Evolutionary conservation across 1,140 invertebrate genomes (phyloP), one percentile per base, ranked within the genome.

Genomic region (Platyura marginata): DNA sequence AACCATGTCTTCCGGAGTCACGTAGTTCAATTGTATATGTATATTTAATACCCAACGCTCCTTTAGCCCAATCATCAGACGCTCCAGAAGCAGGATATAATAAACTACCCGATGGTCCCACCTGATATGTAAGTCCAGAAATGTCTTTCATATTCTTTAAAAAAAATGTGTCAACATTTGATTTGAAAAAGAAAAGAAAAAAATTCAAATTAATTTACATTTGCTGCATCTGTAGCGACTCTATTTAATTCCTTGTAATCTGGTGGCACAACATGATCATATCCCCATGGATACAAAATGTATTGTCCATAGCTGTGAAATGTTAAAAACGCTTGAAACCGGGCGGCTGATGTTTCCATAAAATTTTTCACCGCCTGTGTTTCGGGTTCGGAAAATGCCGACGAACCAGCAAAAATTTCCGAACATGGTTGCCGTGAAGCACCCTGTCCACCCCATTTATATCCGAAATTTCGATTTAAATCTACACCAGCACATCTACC

Each of bases 51-150:
- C 72, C 73, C 18, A 77, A 75, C 36, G 69, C 66, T 10, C 79
- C 80, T 64, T 90, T 89, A 1, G 87, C 88, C 87, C 87, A 93
- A 57, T 94, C 89, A 52, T 91, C 83, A 1, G 85, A 86, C n/a
- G 81, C 81, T 10, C 88, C 88, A 52, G 73, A 63, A 1, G 82
- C 82, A 6, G 81, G 77, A 52, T 88, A 89, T 2, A 89, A 61
- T 0, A 83, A 67, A 16, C 74, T 72, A 42, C 80, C 75, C 2
- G 82, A 74, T 9, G 75, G 72, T 6, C 85, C 85, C n/a, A 85
- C 71, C 50, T 68, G 72, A 50, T 88, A 89, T 44, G 66, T 58
- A 3, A 74, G 72, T 40, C 83, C 83, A 43, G 75, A 69, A 10
- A 71, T 64, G 46, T 67, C 66, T 48, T 67, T 57, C 21, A 89